Base-by-base conservation (phyloP, 2,888 invertebrate species). In the Crematogaster levior region DNA sequence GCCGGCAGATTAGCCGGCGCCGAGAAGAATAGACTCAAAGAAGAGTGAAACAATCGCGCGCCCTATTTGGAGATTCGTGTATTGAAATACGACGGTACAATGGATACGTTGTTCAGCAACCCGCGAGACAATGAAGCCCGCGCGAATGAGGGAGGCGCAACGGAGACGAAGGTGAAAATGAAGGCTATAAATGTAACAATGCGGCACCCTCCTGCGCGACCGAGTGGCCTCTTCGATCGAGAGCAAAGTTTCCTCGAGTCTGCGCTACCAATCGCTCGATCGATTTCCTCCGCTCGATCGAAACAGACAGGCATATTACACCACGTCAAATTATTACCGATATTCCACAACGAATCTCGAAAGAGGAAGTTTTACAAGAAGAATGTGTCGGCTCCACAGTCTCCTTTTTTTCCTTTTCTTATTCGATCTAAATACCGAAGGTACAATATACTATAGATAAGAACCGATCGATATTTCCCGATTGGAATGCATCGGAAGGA, bases 141-240 rank as follows among this genome's bases (percentile, higher is more conserved):
- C 83, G 70, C 48, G 51, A 74, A 68, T 34, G 82, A 51, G 46
- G 40, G 82, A 75, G 77, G 73, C 81, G 60, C 61, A 72, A 80
- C 84, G 63, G 81, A 72, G 60, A 80, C 40, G 68, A 24, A 79
- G 77, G 65, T 79, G 72, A 77, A 48, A 70, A 82, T 56, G 70
- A 72, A 82, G 73, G 85, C 83, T 89, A 84, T 81, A 74, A 68
- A 12, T n/a, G 66, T 84, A 90, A 90, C 90, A 90, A 90, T 89
- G 85, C 86, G 89, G 90, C 90, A 88, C 90, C 89, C 89, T 88
- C 87, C 88, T 88, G 89, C 75, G 90, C 86, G 87, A 90, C 87
- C 85, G 83, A 90, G 85, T 85, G 85, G 79, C 10, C 81, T 66
- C 82, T 77, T 63, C 80, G 81, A 89, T 89, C 73, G 66, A 75